phyloP scores from a whole-genome alignment of 2,113 vertebrate genomes.

The Galemys pyrenaicus region DNA sequence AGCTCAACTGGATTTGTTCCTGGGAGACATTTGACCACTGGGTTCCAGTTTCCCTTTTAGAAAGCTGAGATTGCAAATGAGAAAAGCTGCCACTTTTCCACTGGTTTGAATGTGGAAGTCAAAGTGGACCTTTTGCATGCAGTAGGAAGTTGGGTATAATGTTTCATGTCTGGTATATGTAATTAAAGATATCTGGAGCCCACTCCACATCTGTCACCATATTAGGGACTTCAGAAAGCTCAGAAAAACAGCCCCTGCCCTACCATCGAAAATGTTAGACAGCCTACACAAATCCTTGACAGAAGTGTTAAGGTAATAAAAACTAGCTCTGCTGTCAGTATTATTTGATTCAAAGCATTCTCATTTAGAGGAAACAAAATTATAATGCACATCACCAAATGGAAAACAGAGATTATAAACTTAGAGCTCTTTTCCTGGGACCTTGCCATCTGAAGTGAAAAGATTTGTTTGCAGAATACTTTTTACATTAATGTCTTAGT shows the following conservation, averaged over 20 bases:
- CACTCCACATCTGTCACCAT: neutral
- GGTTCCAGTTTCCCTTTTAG: neutral
- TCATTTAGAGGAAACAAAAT: constrained; percentile 16
- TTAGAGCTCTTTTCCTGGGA: neutral
- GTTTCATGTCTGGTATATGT: neutral
- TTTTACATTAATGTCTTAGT: constrained; percentile 28
- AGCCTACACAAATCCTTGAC: neutral
- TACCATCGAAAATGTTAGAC: neutral
- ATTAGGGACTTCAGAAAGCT: neutral
- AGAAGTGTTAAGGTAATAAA: neutral
- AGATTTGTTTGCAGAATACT: neutral
- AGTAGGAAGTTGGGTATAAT: neutral
- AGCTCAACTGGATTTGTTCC: neutral
- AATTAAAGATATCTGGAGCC: neutral
- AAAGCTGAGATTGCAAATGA: neutral
- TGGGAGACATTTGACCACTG: neutral
- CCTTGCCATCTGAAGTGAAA: too few relatives aligned
- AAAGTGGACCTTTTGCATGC: neutral
- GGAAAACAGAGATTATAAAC: constrained; percentile 43
- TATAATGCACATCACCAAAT: neutral
- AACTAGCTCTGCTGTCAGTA: neutral
- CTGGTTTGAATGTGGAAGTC: neutral
- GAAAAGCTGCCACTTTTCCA: neutral
- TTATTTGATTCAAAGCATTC: constrained; percentile 9
- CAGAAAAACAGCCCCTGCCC: neutral